Evolutionary conservation across 2,888 invertebrate species (phyloP), one percentile per base, ranked within the genome.

Genomic region (Coenonympha arcania): DNA sequence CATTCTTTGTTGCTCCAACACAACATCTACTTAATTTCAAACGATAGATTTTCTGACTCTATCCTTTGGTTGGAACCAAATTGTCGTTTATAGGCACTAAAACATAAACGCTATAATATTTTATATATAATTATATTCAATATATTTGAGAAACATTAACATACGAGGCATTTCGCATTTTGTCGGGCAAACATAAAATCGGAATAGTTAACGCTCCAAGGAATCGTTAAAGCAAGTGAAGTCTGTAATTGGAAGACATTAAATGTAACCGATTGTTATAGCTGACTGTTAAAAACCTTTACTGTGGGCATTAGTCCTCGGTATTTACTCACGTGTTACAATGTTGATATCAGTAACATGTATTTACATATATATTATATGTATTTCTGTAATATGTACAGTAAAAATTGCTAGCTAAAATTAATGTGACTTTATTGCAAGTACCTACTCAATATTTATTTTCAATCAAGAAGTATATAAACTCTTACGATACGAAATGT

Each of bases 241-340:
- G 72, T 72, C 84, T 85, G 76, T 85, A 85, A 86, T 86, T 85
- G 85, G 82, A 74, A 76, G 80, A 76, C 84, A 79, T 85, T 85
- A 85, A 86, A 81, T 77, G 76, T 78, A 73, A 71, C 69, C 69
- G 64, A 75, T 71, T 74, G 79, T 85, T 83, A 82, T 78, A 79
- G 72, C 77, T 69, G 79, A 76, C 76, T 76, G 78, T 84, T 83
- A 81, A 85, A 55, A 82, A 75, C 68, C 76, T 80, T 79, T 79
- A 76, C 72, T 72, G 73, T 74, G 71, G 73, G 75, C 73, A 83
- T 83, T 83, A 80, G 80, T 76, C 69, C 69, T 68, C 64, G 66
- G 75, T 79, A 73, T 82, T 79, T 81, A 75, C 75, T 72, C 71
- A 71, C 68, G 65, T 67, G 68, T 59, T 81, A 82, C 83, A 79